Base-by-base conservation (phyloP, 1,140 invertebrate species). In the Ceratina japonica region DNA sequence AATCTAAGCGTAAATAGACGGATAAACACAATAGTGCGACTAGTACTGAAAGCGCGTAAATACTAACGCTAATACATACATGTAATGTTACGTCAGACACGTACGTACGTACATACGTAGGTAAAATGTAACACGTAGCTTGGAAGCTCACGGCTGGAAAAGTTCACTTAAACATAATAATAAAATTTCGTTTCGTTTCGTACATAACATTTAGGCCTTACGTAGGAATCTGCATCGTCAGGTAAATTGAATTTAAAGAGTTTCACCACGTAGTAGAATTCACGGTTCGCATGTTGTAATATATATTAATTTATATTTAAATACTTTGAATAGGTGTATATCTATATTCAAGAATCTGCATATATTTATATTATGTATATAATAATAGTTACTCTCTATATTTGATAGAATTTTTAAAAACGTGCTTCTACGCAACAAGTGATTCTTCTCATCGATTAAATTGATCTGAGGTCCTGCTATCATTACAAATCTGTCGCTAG, bases 391-490 rank as follows among this genome's bases (percentile, higher is more conserved):
- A 75, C 78, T 85, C 58, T 86, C 22, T 81, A 76, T 82, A 61
- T 77, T 71, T 80, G 16, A 87, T 87, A 87, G 69, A 87, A 87
- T 84, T 84, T 70, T 87, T 22, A 70, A 81, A 81, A 70, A 51
- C 65, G 86, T 87, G 86, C 86, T 78, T 63, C 79, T 87, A 87
- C 20, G 62, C 87, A 87, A 87, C 87, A 82, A 87, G 84, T 87
- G 86, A 84, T 58, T 54, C 20, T 71, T 83, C 79, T 81, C 56
- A 61, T 85, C 20, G n/a, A 83, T 80, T 84, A 52, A 61, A 31
- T 84, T 62, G 49, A 76, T 76, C 68, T 72, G 64, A 80, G 51
- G 37, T 75, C 16, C 20, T 72, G 2, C 10, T 75, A 82, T 16
- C 3, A 54, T 73, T 82, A 65, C 0, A 74, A 31, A 79, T 74